Conservation (phyloP, 2,888 invertebrate genomes). For the Dendrolimus pini region DNA sequence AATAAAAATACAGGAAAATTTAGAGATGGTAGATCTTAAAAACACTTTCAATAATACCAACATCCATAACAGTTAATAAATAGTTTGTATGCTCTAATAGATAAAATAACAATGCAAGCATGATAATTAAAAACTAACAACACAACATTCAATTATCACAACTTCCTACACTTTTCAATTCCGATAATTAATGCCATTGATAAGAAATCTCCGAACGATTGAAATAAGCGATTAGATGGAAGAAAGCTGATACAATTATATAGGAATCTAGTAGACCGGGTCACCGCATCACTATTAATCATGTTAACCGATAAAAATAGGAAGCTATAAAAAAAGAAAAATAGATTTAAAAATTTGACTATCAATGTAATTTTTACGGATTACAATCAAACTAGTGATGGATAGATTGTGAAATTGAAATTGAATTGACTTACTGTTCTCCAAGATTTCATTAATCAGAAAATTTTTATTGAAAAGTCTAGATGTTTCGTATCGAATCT, state of each 20-base stretch:
- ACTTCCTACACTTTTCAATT: constrained; percentile 23
- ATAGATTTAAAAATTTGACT: neutral
- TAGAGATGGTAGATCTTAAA: no score
- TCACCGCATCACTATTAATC: constrained; percentile 54
- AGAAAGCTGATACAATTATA: constrained; percentile 56
- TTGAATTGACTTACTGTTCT: neutral
- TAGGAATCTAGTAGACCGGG: constrained; percentile 55
- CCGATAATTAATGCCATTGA: constrained; percentile 29
- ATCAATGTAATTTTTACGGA: neutral
- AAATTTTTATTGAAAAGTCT: neutral
- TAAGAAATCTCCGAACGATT: constrained; percentile 31
- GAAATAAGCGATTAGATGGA: constrained; percentile 39
- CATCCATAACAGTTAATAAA: no score
- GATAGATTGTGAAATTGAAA: neutral
- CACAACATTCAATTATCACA: constrained; percentile 2
- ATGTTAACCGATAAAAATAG: constrained; percentile 34
- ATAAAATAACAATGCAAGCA: neutral
- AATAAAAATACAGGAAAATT: no score
- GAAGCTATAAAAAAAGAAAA: constrained; percentile 12
- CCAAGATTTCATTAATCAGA: neutral
- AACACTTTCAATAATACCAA: no score
- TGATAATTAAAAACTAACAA: neutral
- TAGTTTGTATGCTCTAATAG: no score
- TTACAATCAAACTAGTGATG: neutral
- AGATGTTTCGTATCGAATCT: neutral